phyloP scores from a whole-genome alignment of 2,797 vertebrate genomes.

The Pteronotus mesoamericanus region DNA sequence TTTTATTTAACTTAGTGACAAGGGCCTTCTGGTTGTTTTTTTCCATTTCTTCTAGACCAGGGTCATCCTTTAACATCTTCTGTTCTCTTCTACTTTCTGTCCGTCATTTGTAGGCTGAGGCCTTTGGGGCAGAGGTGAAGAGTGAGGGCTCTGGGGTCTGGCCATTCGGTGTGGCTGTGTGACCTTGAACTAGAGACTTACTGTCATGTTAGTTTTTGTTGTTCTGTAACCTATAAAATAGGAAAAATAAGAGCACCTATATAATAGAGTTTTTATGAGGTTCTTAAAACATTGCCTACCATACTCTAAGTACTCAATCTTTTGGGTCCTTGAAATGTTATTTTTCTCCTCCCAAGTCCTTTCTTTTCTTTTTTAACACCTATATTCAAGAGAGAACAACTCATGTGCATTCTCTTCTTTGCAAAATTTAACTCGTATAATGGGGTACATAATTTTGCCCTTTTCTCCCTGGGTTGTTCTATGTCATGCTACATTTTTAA shows the following conservation, averaged over 20 bases:
- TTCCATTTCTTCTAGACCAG: not conserved
- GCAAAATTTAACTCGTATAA: not conserved
- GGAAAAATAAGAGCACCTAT: not conserved
- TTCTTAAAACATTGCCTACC: not conserved
- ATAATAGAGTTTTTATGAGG: not conserved
- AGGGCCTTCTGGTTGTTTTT: not conserved
- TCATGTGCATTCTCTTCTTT: not conserved
- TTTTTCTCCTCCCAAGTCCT: not conserved
- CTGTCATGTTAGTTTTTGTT: not conserved
- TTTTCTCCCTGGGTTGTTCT: not conserved
- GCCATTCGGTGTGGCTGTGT: not conserved
- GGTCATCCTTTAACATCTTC: not conserved
- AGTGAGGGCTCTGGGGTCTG: not conserved
- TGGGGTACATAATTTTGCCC: not conserved
- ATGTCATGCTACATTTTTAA: not conserved
- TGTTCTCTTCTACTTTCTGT: not conserved
- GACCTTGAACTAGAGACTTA: not conserved
- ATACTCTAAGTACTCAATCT: not conserved
- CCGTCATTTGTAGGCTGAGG: not conserved
- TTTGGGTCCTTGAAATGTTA: not conserved
- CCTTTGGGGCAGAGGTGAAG: not conserved
- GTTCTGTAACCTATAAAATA: not conserved
- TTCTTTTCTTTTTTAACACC: not conserved
- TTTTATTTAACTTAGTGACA: not conserved
- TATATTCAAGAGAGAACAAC: not conserved